phyloP scores from a whole-genome alignment of 1,140 invertebrate species.

The Andricus grossulariae region DNA sequence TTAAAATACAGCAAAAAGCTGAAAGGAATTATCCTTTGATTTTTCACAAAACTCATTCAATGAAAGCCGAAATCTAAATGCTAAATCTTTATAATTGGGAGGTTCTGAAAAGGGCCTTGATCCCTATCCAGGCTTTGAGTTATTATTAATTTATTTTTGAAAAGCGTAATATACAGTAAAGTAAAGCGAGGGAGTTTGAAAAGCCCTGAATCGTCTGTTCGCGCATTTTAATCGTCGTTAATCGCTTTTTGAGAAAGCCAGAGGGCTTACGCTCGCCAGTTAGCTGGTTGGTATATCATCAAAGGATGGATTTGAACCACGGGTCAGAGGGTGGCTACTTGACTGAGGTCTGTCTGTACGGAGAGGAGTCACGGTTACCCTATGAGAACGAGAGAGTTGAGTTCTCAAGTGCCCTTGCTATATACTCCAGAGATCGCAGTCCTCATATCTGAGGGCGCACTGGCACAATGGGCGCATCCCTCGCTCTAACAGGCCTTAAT shows the following conservation, averaged over 20 bases:
- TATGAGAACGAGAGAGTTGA: constrained; percentile 56
- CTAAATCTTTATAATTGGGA: too few relatives aligned
- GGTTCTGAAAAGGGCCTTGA: too few relatives aligned
- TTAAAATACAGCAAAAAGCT: too few relatives aligned
- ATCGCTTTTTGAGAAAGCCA: constrained; percentile 24
- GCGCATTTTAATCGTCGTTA: constrained; percentile 27
- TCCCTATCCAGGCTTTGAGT: too few relatives aligned
- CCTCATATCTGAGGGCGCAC: constrained; percentile 60
- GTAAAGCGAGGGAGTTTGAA: background rate
- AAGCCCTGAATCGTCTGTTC: background rate
- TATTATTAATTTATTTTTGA: background rate
- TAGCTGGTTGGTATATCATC: constrained; percentile 20
- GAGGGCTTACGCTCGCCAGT: constrained; percentile 24
- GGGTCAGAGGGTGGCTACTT: constrained; percentile 49
- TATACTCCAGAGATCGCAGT: constrained; percentile 58
- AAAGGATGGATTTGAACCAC: constrained; percentile 43
- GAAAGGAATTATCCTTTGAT: too few relatives aligned
- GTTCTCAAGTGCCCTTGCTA: constrained; percentile 61
- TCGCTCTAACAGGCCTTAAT: constrained; percentile 67
- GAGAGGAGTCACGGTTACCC: constrained; percentile 57
- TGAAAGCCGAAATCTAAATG: too few relatives aligned
- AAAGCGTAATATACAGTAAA: background rate
- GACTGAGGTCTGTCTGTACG: constrained; percentile 51
- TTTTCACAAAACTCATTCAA: too few relatives aligned
- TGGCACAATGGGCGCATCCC: constrained; percentile 63